A percentile compares a stretch with the other conserved stretches of the same genome.
Evolutionary conservation across 2,113 vertebrate species (phyloP).

Genomic region (Forbesichthys agassizii): DNA sequence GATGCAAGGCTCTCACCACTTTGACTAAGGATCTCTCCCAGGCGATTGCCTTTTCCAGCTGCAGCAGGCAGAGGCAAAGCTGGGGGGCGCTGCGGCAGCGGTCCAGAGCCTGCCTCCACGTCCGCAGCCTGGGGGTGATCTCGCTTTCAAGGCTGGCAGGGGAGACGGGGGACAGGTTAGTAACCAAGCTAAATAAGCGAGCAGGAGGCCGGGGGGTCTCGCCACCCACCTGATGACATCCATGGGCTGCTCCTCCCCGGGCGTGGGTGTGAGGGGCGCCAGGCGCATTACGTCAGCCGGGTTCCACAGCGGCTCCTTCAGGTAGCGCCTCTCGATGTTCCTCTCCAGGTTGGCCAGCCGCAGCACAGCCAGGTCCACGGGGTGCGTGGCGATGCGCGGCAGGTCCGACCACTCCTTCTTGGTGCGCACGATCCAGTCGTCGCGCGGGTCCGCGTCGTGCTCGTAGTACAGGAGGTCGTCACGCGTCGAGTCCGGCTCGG

Average conservation of each 20-base stretch:
- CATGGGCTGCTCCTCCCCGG: constrained; percentile 71
- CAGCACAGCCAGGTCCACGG: constrained; percentile 87
- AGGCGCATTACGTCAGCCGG: constrained; percentile 87
- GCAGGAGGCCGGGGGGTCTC: too few relatives aligned
- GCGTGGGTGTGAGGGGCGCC: constrained; percentile 73
- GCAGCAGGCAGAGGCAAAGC: constrained; percentile 86
- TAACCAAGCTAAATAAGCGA: neutral
- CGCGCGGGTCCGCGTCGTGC: constrained; percentile 82
- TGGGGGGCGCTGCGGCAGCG: constrained; percentile 90
- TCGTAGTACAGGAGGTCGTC: constrained; percentile 89
- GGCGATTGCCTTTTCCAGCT: constrained; percentile 91
- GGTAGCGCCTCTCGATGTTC: constrained; percentile 91
- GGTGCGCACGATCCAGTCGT: constrained; percentile 85
- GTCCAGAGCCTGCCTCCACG: constrained; percentile 91
- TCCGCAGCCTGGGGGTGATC: constrained; percentile 88
- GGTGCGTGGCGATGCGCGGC: constrained; percentile 83
- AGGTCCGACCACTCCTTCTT: constrained; percentile 84
- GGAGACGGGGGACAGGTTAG: neutral
- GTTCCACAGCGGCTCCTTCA: constrained; percentile 93
- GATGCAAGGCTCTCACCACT: constrained; percentile 81
- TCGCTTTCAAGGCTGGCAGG: constrained; percentile 82
- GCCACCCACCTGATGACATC: constrained; percentile 63
- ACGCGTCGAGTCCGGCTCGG: constrained; percentile 85
- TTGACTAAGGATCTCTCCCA: constrained; percentile 95
- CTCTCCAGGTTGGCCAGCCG: constrained; percentile 87